phyloP scores from a whole-genome alignment of 2,113 vertebrate genomes.

The Lophius piscatorius region DNA sequence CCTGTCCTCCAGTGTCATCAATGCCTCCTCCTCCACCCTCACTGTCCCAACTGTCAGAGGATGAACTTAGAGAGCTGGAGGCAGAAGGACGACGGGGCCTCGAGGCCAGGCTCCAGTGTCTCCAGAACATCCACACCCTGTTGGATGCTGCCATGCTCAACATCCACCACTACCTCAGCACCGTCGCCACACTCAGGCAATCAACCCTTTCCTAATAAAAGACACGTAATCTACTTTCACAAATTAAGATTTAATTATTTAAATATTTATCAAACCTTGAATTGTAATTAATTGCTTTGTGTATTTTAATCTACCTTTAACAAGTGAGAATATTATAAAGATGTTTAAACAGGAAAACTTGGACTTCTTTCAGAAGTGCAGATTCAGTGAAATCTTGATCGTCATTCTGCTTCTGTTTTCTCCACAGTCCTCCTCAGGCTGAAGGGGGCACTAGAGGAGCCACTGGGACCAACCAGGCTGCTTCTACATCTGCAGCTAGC shows the following conservation, averaged over 20 bases:
- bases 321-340: too few relatives aligned
- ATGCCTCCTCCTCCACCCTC: slow-evolving; percentile 92
- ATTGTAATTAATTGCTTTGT: too few relatives aligned
- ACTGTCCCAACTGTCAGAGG: slow-evolving; percentile 87
- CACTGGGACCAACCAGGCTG: slow-evolving; percentile 12
- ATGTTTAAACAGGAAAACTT: too few relatives aligned
- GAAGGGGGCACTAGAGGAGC: slow-evolving; percentile 48
- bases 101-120: slow-evolving; percentile 91
- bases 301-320: too few relatives aligned
- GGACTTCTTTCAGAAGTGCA: too few relatives aligned
- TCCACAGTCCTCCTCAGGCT: slow-evolving; percentile 74
- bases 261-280: too few relatives aligned
- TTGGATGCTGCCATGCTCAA: slow-evolving; percentile 95
- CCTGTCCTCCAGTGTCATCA: slow-evolving; percentile 82
- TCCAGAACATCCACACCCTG: slow-evolving; percentile 94
- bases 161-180: slow-evolving; percentile 95
- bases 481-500: slow-evolving; percentile 44
- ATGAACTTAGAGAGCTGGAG: slow-evolving; percentile 90
- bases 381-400: neutral
- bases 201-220: too few relatives aligned
- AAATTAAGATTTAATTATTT: too few relatives aligned
- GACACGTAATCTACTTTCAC: too few relatives aligned
- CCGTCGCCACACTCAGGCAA: slow-evolving; percentile 87
- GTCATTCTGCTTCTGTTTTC: neutral
- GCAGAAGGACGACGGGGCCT: slow-evolving; percentile 90